Base-by-base conservation (phyloP, 2,888 invertebrate genomes). In the Acanthosepion esculentum region DNA sequence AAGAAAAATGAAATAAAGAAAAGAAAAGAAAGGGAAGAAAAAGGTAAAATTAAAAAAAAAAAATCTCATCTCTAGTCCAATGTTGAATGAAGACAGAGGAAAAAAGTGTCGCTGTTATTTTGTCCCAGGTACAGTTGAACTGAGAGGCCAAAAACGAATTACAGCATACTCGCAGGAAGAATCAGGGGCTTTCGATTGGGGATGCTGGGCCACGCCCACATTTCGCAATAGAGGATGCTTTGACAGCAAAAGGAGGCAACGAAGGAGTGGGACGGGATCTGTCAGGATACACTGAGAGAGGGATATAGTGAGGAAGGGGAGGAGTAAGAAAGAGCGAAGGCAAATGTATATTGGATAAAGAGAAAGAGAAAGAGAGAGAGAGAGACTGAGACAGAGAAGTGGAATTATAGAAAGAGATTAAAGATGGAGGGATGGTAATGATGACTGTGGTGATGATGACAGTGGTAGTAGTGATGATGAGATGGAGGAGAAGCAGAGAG, bases 81-180 rank as follows among this genome's bases (percentile, higher is more conserved):
- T n/a, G 78, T 78, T 78, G 78, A 33, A 78, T n/a, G n/a, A 78
- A 33, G 15, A 20, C 78, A n/a, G 78, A 78, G 78, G 78, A n/a
- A 78, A 78, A 78, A 78, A n/a, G 78, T 78, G n/a, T n/a, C 78
- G 78, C 78, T 78, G 78, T n/a, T n/a, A n/a, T 78, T 78, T 78
- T 78, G 78, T 78, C 78, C 78, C 78, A 78, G 78, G n/a, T 78
- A 78, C 15, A 78, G 78, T 78, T n/a, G 78, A 78, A 78, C 78
- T 78, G 78, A 78, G n/a, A 78, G 10, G 78, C 78, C 78, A 78
- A 78, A 78, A 78, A n/a, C n/a, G 78, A 78, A 78, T 78, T 78
- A 78, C n/a, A 15, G 78, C 78, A n/a, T 78, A 15, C 78, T 78
- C 78, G n/a, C 78, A n/a, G 78, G 78, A 78, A n/a, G 78, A 78